A percentile compares a stretch with the other conserved stretches of the same genome.
Conservation (phyloP, 2,888 invertebrate genomes). For the Leptogaster cylindrica region DNA sequence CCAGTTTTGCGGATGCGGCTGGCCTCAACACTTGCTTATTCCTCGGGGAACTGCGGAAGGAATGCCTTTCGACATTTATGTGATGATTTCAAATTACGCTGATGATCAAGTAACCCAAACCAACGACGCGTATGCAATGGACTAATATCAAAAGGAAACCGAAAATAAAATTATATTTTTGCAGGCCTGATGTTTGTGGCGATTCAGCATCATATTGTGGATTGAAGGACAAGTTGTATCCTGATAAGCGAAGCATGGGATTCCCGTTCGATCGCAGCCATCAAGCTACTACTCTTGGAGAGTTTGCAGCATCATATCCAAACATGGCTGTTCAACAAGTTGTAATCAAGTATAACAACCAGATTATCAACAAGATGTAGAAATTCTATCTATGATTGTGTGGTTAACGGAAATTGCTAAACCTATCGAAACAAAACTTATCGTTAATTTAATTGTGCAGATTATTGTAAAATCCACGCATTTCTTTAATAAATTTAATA, state of each 20-base stretch:
- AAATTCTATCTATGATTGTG: too few species aligned
- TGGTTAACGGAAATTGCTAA: too few species aligned
- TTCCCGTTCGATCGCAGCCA: conserved; percentile 65
- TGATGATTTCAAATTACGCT: conserved; percentile 77
- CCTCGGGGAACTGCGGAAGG: conserved; percentile 75
- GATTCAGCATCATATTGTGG: conserved; percentile 76
- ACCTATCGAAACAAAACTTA: too few species aligned
- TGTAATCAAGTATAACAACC: conserved; percentile 67
- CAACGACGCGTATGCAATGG: conserved; percentile 45
- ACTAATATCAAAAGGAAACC: background rate
- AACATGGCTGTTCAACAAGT: conserved; percentile 76
- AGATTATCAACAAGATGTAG: conserved; percentile 32
- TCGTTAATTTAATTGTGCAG: too few species aligned
- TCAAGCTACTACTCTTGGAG: conserved; percentile 66
- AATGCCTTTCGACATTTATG: conserved; percentile 73
- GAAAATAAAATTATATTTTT: too few species aligned
- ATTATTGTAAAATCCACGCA: too few species aligned
- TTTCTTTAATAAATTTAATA: too few species aligned
- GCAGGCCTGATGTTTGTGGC: conserved; percentile 63
- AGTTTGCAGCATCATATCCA: conserved; percentile 65
- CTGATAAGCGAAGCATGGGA: conserved; percentile 72
- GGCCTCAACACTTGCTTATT: conserved; percentile 83
- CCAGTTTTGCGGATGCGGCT: conserved; percentile 88
- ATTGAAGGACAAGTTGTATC: conserved; percentile 70
- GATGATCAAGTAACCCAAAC: conserved; percentile 64